Percentiles rank a stretch among this genome's conserved stretches.
phyloP scores from a whole-genome alignment of 2,113 vertebrate species.

The Litocranius walleri region DNA sequence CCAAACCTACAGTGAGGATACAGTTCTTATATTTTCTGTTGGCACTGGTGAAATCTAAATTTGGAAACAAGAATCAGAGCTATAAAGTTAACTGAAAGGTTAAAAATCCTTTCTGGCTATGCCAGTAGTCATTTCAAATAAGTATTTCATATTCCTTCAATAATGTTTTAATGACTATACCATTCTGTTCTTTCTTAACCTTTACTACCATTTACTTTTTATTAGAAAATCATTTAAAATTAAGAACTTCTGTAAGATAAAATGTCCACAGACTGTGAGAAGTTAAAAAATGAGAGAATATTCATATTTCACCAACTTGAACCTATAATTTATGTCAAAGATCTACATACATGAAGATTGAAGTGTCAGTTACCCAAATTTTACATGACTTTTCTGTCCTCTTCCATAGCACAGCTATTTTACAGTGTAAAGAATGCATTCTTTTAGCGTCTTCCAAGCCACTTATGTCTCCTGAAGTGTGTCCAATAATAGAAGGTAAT shows the following conservation, averaged over 20 bases:
- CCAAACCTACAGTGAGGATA: slow-evolving; percentile 52
- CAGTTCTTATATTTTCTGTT: slow-evolving; percentile 77
- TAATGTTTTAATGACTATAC: slow-evolving; percentile 65
- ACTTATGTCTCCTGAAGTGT: slow-evolving; percentile 81
- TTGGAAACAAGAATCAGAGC: slow-evolving; percentile 47
- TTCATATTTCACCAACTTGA: slow-evolving; percentile 47
- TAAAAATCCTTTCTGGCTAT: slow-evolving; percentile 50
- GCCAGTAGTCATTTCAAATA: slow-evolving; percentile 54
- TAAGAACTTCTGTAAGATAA: slow-evolving; percentile 9
- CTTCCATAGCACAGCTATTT: background rate
- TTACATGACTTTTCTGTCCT: background rate
- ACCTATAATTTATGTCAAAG: background rate
- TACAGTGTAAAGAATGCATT: slow-evolving; percentile 68
- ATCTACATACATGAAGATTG: slow-evolving; percentile 16
- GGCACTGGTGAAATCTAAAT: slow-evolving; percentile 79
- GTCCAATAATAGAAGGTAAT: slow-evolving; percentile 76
- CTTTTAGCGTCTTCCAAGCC: slow-evolving; percentile 82
- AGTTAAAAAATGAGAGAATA: slow-evolving; percentile 48
- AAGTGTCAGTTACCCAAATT: background rate
- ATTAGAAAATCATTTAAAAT: slow-evolving; percentile 57
- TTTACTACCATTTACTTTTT: slow-evolving; percentile 54
- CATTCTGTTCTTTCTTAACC: slow-evolving; percentile 52
- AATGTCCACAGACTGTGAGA: slow-evolving; percentile 21
- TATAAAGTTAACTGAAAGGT: slow-evolving; percentile 48
- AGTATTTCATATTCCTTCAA: slow-evolving; percentile 56